Evolutionary conservation across 35 echinoderm and acorn worm genomes (phyloP), one percentile per base, ranked within the genome.

Genomic region (Ophiothrix spiculata): DNA sequence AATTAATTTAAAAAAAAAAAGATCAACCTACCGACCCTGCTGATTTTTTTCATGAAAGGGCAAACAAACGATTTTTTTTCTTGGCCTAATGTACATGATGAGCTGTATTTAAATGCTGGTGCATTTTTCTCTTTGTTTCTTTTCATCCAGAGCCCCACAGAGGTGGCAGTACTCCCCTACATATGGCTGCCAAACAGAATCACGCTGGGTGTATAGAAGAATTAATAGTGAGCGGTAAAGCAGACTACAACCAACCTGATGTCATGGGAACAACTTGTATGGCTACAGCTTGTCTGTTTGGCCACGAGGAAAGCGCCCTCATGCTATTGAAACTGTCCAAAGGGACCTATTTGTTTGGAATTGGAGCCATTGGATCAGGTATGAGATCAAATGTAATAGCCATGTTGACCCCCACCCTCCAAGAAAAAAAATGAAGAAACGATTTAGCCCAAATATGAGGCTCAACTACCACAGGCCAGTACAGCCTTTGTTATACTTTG

Each of bases 181-280:
- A 93, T 75, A 77, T 97, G 49, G 94, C 94, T 38, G 91, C 94
- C 78, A 92, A 83, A 80, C 35, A 90, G 64, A 97, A 92, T 56
- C 90, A 86, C 0, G 36, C 77, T 23, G 80, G 40, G 29, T 97
- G 94, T 74, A 85, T 97, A 33, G 39, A 90, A 63, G 87, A 76
- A 32, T 82, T 97, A 23, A 56, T 97, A 34, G 31, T 83, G 37
- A 63, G 54, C 79, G 94, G 90, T 11, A 77, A 87, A 3, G 94
- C 90, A 32, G 79, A 97, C 49, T 81, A 86, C 56, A 80, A 80
- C 79, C 64, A 90, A 42, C 63, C 79, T 19, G 86, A 93, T 79
- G 79, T 89, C 19, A 75, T 90, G 4, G 91, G 86, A 11, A 75
- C 84, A 39, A 93, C 91, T 14, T 88, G 86, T 79, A 75, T 97